phyloP scores from a whole-genome alignment of 2,888 invertebrate species.

The Trichacis sp. region DNA sequence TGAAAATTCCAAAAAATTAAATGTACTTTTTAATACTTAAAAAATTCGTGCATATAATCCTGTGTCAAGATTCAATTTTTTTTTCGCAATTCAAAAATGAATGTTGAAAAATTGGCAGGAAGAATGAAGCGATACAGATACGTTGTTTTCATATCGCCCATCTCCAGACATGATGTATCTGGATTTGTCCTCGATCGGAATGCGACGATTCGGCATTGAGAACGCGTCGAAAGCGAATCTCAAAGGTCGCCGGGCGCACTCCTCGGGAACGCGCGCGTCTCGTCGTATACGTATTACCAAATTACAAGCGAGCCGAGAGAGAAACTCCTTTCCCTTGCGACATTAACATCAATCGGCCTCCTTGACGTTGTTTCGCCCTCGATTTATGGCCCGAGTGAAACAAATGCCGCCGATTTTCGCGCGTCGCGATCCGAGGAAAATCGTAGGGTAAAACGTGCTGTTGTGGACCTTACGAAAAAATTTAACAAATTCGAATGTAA shows the following conservation, averaged over 20 bases:
- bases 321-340: constrained; percentile 1
- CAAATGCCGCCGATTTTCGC: too few relatives aligned
- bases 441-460: too few relatives aligned
- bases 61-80: too few relatives aligned
- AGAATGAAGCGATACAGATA: not conserved
- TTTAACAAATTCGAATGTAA: too few relatives aligned
- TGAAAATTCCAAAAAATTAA: too few relatives aligned
- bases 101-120: not conserved
- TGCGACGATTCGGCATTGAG: not conserved
- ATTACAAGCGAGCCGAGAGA: not conserved
- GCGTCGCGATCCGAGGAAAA: too few relatives aligned
- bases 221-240: constrained; percentile 1
- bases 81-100: too few relatives aligned
- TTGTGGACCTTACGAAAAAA: too few relatives aligned
- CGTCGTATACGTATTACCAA: not conserved
- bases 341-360: not conserved
- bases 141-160: not conserved
- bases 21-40: too few relatives aligned
- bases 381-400: not conserved
- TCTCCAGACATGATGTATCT: too few relatives aligned
- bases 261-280: not conserved
- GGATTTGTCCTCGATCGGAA: constrained; percentile 1
- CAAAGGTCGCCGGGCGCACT: not conserved
- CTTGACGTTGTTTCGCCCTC: not conserved
- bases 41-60: too few relatives aligned